Percentiles rank a stretch among this genome's conserved stretches.
Evolutionary conservation across 2,888 invertebrate genomes (phyloP).

Genomic region (Schizotus pectinicornis): DNA sequence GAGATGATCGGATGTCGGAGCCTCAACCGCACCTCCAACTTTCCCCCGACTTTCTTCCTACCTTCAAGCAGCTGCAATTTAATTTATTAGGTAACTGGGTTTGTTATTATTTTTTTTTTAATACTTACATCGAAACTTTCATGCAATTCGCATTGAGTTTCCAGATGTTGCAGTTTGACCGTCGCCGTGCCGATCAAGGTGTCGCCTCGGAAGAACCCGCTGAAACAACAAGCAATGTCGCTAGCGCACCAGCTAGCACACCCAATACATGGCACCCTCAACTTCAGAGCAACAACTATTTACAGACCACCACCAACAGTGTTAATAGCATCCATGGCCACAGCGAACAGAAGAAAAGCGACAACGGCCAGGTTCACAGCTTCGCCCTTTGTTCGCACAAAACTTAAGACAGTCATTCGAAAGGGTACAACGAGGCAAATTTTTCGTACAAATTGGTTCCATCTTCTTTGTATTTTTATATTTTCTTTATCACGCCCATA

Average conservation of each 20-base stretch:
- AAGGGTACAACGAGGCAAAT: no score
- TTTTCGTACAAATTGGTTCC: no score
- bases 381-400: background rate
- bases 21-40: slow-evolving; percentile 86
- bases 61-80: slow-evolving; percentile 83
- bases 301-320: slow-evolving; percentile 26
- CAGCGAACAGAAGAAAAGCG: background rate
- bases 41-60: slow-evolving; percentile 85
- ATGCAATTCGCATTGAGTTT: slow-evolving; percentile 86
- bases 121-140: slow-evolving; percentile 89
- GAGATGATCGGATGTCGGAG: slow-evolving; percentile 85
- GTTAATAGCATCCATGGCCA: slow-evolving; percentile 1
- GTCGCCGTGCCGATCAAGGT: slow-evolving; percentile 80
- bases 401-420: no score
- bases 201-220: slow-evolving; percentile 93
- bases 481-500: no score
- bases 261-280: slow-evolving; percentile 47
- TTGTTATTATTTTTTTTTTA: background rate
- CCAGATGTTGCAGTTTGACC: slow-evolving; percentile 88
- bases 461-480: no score
- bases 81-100: background rate
- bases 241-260: slow-evolving; percentile 55
- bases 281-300: slow-evolving; percentile 28
- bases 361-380: background rate
- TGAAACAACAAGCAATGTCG: slow-evolving; percentile 70